Evolutionary conservation across 2,888 invertebrate genomes (phyloP).

Genomic region (Oscheius sp.): DNA sequence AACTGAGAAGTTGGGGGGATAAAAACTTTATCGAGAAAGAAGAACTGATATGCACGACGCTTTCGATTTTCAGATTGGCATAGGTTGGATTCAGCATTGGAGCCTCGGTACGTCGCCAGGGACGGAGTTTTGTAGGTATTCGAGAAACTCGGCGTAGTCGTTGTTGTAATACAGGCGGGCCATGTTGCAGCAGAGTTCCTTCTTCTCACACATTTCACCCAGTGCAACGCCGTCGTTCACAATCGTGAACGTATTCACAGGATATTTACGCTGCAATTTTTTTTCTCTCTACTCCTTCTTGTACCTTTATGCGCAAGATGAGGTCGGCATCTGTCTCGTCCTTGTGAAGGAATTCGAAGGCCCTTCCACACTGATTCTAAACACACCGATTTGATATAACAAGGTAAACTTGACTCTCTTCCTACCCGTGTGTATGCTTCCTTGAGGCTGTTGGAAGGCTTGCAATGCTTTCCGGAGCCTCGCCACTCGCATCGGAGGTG

Average conservation of each 20-base stretch:
- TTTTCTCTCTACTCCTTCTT: not conserved
- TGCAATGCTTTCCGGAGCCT: conserved; percentile 28
- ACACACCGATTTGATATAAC: not conserved
- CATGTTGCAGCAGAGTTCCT: conserved; percentile 9
- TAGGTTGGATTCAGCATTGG: too few relatives aligned
- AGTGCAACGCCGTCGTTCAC: conserved; percentile 6
- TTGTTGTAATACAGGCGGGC: not conserved
- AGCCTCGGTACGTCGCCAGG: not conserved
- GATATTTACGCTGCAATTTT: not conserved
- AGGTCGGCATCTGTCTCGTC: conserved; percentile 17
- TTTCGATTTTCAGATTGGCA: too few relatives aligned
- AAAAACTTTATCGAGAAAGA: too few relatives aligned
- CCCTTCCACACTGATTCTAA: conserved; percentile 5
- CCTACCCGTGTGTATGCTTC: conserved; percentile 15
- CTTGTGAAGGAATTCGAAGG: conserved; percentile 17
- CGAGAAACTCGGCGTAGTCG: not conserved
- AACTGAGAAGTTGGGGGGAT: too few relatives aligned
- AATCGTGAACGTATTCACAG: conserved; percentile 15
- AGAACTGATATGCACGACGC: too few relatives aligned
- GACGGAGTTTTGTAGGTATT: not conserved
- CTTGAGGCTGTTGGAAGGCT: conserved; percentile 1
- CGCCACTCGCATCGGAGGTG: conserved; percentile 35
- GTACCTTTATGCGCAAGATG: conserved; percentile 15
- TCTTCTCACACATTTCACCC: conserved; percentile 10
- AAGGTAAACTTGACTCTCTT: not conserved